Conservation (phyloP, 2,797 vertebrate genomes). For the Gambelia wislizenii region DNA sequence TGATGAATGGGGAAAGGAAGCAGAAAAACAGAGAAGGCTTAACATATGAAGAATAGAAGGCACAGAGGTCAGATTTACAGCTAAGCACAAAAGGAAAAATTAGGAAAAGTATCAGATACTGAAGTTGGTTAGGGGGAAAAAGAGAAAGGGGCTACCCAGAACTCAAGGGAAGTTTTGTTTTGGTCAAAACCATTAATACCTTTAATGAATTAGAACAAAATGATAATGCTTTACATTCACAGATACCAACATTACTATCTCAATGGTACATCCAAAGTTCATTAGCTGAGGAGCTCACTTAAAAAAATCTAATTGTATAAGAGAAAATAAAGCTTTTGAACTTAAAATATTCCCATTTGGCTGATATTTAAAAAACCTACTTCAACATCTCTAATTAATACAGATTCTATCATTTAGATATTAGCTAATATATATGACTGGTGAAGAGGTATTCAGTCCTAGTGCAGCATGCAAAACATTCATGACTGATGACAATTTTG, state of each 20-base stretch:
- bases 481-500: neutral
- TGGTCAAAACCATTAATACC: neutral
- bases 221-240: constrained; percentile 14
- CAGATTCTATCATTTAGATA: neutral
- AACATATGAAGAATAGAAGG: constrained; percentile 75
- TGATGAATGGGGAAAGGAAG: constrained; percentile 82
- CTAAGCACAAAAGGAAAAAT: constrained; percentile 73
- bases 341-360: neutral
- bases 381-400: neutral
- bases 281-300: neutral
- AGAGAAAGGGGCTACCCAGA: constrained; percentile 54
- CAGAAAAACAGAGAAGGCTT: constrained; percentile 71
- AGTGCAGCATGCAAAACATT: neutral
- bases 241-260: constrained; percentile 1
- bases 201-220: constrained; percentile 3
- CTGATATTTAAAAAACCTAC: constrained; percentile 11
- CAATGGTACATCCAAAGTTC: neutral
- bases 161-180: constrained; percentile 42
- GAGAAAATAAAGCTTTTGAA: neutral
- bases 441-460: neutral
- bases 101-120: constrained; percentile 74
- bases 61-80: constrained; percentile 75
- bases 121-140: constrained; percentile 46
- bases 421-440: neutral
- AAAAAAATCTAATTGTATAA: neutral